phyloP scores from a whole-genome alignment of 2,113 vertebrate genomes.

The Brachyhypopomus occidentalis region DNA sequence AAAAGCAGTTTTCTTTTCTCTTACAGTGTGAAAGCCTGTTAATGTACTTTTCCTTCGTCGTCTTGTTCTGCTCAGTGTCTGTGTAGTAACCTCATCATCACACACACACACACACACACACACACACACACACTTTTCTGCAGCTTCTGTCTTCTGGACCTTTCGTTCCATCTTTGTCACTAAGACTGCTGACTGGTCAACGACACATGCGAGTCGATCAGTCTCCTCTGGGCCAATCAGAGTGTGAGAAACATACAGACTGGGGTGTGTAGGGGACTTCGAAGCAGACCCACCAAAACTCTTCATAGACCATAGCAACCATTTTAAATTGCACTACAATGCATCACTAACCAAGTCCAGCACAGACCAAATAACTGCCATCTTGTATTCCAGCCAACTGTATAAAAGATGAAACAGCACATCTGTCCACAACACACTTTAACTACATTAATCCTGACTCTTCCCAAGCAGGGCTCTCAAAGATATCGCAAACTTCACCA shows the following conservation, averaged over 20 bases:
- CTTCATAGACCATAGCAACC: background rate
- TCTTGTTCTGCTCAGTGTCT: too few relatives aligned
- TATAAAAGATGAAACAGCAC: background rate
- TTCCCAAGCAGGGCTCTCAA: background rate
- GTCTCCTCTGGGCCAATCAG: background rate
- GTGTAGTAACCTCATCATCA: background rate
- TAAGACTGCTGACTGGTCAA: slow-evolving; percentile 13
- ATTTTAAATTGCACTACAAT: background rate
- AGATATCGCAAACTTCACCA: background rate
- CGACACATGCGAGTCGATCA: background rate
- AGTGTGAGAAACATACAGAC: background rate
- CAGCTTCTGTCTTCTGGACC: background rate
- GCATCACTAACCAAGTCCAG: background rate
- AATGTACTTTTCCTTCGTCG: background rate
- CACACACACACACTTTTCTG: too few relatives aligned
- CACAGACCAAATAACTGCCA: slow-evolving; percentile 18
- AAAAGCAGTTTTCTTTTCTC: slow-evolving; percentile 15
- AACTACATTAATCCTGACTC: background rate
- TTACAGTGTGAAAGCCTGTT: background rate
- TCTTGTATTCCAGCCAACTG: slow-evolving; percentile 7
- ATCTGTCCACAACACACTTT: background rate
- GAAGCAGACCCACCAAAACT: background rate
- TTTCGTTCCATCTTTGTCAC: background rate
- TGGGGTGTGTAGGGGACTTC: background rate
- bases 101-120: too few relatives aligned